Evolutionary conservation across 2,797 vertebrate species (phyloP), one percentile per base, ranked within the genome.

Genomic region (Scarus forsteni): DNA sequence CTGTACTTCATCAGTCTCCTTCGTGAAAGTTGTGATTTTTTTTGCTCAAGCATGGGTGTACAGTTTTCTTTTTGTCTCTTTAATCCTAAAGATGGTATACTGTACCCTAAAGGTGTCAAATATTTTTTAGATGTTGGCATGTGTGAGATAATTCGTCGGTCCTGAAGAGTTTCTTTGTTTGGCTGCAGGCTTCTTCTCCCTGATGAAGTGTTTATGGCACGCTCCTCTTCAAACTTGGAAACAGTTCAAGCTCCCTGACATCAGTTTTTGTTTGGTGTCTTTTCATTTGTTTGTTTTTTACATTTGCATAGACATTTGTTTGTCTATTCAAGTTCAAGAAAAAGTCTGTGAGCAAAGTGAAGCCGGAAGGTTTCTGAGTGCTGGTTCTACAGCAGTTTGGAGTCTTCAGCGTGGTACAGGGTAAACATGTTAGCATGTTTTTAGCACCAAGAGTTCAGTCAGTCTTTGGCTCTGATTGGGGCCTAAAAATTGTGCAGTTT

Each of bases 71-170:
- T 18, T 39, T 27, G 15, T 44, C 40, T 8, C 18, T 5, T 0
- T 36, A 19, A 35, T 18, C 13, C 40, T 38, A 15, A 45, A 10
- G 10, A 8, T 13, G 19, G 12, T 49, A 19, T 5, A 8, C 6
- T 14, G 6, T 9, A 19, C 35, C 51, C 12, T 13, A 9, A 7
- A 51, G 19, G 50, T 40, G 46, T 61, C 5, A 14, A 2, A 49
- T 19, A 49, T 19, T 4, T 27, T 4, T 45, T 34, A 34, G 5
- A 8, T 36, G 3, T 36, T 12, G 12, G n/a, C 15, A 10, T 39
- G n/a, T 3, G 2, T 8, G 1, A n/a, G 3, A 1, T 8, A 6
- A 8, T 12, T n/a, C 45, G 2, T 19, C 0, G 3, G 2, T 3
- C 14, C 6, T 2, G 10, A 10, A 13, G 2, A 13, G 36, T 10